Percentiles rank a stretch among this genome's conserved stretches.
Evolutionary conservation across 2,113 vertebrate species (phyloP).

Genomic region (Tragelaphus buxtoni): DNA sequence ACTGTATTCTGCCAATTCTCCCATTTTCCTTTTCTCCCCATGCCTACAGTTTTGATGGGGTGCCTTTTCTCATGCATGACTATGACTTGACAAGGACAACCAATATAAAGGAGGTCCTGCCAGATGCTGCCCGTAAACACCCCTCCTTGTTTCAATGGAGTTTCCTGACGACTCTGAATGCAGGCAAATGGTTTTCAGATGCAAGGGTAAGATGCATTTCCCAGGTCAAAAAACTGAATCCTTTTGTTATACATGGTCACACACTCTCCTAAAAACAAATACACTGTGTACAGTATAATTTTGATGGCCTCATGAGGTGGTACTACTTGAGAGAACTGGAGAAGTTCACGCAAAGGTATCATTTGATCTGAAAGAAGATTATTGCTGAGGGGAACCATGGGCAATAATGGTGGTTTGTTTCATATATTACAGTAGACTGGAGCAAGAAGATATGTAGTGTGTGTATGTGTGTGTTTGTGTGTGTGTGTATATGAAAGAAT

Average conservation of each 20-base stretch:
- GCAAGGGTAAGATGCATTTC: conserved; percentile 70
- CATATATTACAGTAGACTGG: background rate
- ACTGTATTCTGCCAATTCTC: background rate
- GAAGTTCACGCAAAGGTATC: background rate
- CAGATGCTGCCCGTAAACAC: conserved; percentile 72
- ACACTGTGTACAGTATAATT: background rate
- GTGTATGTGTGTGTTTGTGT: background rate
- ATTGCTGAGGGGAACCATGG: background rate
- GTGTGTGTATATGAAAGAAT: background rate
- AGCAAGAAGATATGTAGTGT: background rate
- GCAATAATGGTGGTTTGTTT: background rate
- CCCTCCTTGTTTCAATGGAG: conserved; percentile 85
- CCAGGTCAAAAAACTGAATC: background rate
- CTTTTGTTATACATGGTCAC: background rate
- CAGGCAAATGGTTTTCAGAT: conserved; percentile 91
- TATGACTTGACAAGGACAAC: conserved; percentile 89
- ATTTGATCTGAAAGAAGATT: background rate
- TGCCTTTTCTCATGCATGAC: conserved; percentile 97
- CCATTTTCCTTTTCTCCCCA: background rate
- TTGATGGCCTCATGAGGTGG: background rate
- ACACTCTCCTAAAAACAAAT: background rate
- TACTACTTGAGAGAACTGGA: background rate
- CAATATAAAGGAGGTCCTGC: conserved; percentile 83
- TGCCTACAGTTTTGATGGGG: conserved; percentile 83
- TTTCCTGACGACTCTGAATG: conserved; percentile 86